Conservation (phyloP, 35 echinoderm and acorn worm genomes). For the Diadema setosum region DNA sequence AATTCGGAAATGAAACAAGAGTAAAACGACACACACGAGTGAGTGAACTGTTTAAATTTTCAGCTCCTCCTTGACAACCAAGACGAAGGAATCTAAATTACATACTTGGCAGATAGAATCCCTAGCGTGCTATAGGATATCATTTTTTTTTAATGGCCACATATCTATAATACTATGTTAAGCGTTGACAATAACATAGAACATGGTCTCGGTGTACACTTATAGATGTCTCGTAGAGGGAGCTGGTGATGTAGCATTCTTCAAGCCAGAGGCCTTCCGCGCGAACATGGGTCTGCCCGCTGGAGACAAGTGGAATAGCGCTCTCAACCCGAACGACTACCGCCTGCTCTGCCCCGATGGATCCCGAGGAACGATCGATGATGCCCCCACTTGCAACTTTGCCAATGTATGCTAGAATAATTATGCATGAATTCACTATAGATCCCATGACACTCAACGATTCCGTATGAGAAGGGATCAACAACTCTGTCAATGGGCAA, state of each 20-base stretch:
- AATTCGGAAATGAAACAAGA: too few species aligned
- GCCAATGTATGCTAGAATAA: slow-evolving; percentile 30
- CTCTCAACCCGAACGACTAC: background rate
- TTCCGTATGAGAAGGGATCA: background rate
- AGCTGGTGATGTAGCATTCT: slow-evolving; percentile 80
- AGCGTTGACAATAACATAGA: too few species aligned
- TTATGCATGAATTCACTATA: background rate
- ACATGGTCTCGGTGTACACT: too few species aligned
- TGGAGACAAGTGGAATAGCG: slow-evolving; percentile 8
- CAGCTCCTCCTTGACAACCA: too few species aligned
- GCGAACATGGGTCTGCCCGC: slow-evolving; percentile 43
- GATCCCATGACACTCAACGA: too few species aligned
- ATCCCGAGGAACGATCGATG: background rate
- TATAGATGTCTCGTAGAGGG: slow-evolving; percentile 76
- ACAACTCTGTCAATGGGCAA: background rate
- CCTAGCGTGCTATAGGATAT: too few species aligned
- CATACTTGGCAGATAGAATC: too few species aligned
- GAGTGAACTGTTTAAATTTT: too few species aligned
- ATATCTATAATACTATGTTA: too few species aligned
- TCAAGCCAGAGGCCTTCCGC: slow-evolving; percentile 50
- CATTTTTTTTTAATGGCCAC: too few species aligned
- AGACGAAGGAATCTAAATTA: too few species aligned
- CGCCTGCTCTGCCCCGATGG: slow-evolving; percentile 61
- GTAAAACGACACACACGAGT: too few species aligned
- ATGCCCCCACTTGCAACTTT: slow-evolving; percentile 50